Evolutionary conservation across 2,113 vertebrate species (phyloP).

Genomic region (Fulica atra): DNA sequence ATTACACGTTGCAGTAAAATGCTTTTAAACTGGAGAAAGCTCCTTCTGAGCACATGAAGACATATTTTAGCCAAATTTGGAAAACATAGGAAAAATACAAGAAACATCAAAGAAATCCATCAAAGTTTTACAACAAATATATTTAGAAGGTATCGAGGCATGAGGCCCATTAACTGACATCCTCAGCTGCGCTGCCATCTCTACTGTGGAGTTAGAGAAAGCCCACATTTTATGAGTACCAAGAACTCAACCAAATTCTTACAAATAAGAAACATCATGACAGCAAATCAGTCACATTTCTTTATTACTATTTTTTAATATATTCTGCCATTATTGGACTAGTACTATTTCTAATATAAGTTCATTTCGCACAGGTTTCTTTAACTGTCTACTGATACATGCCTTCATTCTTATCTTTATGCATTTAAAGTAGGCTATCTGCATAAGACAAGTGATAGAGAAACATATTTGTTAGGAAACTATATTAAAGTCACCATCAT

Average conservation of each 20-base stretch:
- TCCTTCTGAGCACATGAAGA: background rate
- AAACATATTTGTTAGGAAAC: background rate
- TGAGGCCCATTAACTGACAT: background rate
- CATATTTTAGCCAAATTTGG: background rate
- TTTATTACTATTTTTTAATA: background rate
- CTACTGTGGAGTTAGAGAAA: background rate
- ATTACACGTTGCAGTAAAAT: background rate
- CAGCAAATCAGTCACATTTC: background rate
- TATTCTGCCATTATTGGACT: background rate
- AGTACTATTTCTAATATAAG: background rate
- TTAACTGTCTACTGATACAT: background rate
- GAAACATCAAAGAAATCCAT: background rate
- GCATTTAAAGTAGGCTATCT: background rate
- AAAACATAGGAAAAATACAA: background rate
- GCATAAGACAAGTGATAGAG: background rate
- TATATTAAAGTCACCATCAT: background rate
- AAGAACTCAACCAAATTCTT: background rate
- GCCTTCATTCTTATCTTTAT: background rate
- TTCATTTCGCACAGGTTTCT: background rate
- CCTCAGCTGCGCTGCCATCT: background rate
- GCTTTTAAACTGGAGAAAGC: background rate
- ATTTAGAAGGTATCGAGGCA: background rate
- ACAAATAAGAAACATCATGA: background rate
- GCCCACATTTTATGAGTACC: background rate
- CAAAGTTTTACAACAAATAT: background rate